A percentile compares a stretch with the other conserved stretches of the same genome.
Evolutionary conservation across 2,888 invertebrate species (phyloP).

Genomic region (Dusona sp.): DNA sequence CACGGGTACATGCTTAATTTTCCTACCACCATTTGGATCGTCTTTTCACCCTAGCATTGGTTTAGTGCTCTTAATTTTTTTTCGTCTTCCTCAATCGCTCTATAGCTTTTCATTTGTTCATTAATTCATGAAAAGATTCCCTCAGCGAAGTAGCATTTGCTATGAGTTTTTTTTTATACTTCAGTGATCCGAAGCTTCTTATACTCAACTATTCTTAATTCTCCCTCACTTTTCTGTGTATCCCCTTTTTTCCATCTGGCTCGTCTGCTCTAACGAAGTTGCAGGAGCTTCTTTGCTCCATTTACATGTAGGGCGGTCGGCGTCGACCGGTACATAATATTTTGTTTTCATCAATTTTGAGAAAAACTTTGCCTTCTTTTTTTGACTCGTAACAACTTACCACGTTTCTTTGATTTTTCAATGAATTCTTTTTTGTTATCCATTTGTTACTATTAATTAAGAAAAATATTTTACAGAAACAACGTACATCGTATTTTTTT

Average conservation of each 20-base stretch:
- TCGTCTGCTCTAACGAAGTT: not conserved
- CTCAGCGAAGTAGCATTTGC: not conserved
- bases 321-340: too few species aligned
- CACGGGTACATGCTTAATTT: too few species aligned
- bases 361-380: too few species aligned
- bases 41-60: not conserved
- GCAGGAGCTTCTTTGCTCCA: constrained; percentile 1
- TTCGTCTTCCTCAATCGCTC: not conserved
- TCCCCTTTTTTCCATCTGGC: not conserved
- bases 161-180: not conserved
- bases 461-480: not conserved
- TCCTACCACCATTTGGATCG: not conserved
- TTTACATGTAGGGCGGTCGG: too few species aligned
- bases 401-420: not conserved
- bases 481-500: not conserved
- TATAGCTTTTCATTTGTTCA: not conserved
- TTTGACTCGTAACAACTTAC: not conserved
- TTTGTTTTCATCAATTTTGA: not conserved
- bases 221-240: not conserved
- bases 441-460: not conserved
- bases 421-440: not conserved
- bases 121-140: not conserved
- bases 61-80: not conserved
- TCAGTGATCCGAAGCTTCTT: not conserved
- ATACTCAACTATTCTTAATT: constrained; percentile 35